Conservation (phyloP, 2,113 vertebrate genomes). For the Ramphastos sulfuratus region DNA sequence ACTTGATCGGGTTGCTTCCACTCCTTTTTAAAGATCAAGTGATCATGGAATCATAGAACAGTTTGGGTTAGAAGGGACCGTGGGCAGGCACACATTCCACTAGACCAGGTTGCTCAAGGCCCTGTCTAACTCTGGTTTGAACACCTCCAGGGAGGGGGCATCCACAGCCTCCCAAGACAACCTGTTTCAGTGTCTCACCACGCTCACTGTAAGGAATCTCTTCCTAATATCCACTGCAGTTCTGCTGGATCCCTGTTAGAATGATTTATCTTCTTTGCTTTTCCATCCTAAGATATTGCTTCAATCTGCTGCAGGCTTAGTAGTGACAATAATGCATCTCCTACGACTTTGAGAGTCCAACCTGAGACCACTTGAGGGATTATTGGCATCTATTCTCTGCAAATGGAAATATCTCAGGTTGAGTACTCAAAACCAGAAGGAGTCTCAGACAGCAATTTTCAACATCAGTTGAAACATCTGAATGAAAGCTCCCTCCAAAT, state of each 20-base stretch:
- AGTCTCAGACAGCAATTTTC: background rate
- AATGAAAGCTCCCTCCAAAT: background rate
- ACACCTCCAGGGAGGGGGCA: too few species aligned
- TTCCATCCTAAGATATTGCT: background rate
- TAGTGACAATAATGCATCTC: background rate
- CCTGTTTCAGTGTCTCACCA: too few species aligned
- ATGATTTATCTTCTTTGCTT: background rate
- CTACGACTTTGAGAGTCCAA: background rate
- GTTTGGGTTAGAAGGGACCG: too few species aligned
- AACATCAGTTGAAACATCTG: background rate
- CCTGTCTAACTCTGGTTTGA: too few species aligned
- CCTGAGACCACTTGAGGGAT: background rate
- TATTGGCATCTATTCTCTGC: background rate
- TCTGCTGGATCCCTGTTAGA: background rate
- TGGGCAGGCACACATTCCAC: too few species aligned
- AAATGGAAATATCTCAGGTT: background rate
- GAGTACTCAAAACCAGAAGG: background rate
- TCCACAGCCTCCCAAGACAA: too few species aligned
- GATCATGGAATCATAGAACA: too few species aligned
- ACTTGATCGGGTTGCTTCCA: too few species aligned
- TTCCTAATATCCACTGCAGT: too few species aligned
- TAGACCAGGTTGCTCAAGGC: too few species aligned
- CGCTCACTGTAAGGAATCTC: too few species aligned
- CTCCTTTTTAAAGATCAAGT: too few species aligned
- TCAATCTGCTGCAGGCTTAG: background rate